Percentiles rank a stretch among this genome's conserved stretches.
Evolutionary conservation across 2,888 invertebrate genomes (phyloP).

Genomic region (Machimus rusticus): DNA sequence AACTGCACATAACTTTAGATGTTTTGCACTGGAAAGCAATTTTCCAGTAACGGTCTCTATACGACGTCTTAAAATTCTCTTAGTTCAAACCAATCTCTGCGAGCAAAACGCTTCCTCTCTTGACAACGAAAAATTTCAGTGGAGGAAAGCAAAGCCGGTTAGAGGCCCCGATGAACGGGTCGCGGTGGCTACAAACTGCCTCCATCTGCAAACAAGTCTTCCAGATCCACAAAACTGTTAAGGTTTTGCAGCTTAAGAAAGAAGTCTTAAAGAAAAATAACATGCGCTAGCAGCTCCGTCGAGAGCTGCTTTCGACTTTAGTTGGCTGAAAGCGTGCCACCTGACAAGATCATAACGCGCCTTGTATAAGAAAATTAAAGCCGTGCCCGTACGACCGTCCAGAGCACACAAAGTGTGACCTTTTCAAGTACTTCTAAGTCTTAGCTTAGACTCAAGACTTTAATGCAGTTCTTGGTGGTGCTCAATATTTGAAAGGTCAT

Average conservation of each 20-base stretch:
- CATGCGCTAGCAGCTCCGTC: constrained; percentile 23
- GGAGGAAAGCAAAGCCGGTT: constrained; percentile 4
- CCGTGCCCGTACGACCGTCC: neutral
- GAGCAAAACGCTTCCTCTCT: neutral
- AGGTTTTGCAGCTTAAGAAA: neutral
- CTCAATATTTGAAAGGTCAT: constrained; percentile 17
- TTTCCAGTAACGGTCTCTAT: constrained; percentile 19
- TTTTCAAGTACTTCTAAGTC: constrained; percentile 6
- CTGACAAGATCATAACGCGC: constrained; percentile 43
- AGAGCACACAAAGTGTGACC: neutral
- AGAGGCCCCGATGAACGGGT: neutral
- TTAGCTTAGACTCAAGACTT: neutral
- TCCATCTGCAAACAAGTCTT: constrained; percentile 27
- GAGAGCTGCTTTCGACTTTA: constrained; percentile 40
- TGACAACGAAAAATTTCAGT: neutral
- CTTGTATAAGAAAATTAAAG: neutral
- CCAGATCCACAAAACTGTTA: neutral
- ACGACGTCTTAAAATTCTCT: neutral
- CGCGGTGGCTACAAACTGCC: neutral
- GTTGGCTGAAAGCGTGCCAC: constrained; percentile 48
- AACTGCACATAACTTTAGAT: neutral
- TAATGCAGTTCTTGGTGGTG: neutral
- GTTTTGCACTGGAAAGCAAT: neutral
- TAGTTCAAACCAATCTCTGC: neutral
- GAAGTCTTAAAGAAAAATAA: constrained; percentile 20